Evolutionary conservation across 2,113 vertebrate genomes (phyloP), one percentile per base, ranked within the genome.

Genomic region (Myxocyprinus asiaticus): DNA sequence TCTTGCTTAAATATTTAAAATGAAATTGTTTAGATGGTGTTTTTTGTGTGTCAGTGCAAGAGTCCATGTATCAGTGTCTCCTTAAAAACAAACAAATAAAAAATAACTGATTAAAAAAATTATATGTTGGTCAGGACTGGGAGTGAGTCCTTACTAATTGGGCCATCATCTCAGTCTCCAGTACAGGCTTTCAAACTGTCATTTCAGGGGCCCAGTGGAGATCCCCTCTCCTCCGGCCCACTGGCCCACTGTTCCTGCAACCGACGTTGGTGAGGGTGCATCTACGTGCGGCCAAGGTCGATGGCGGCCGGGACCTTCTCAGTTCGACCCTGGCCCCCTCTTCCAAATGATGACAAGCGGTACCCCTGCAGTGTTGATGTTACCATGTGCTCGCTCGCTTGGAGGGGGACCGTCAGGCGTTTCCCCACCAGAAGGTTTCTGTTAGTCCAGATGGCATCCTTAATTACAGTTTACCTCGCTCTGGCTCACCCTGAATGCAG

Each of bases 361-460:
- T 48, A 10, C 65, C 65, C 65, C 65, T 48, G n/a, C 43, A 67
- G 44, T 12, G 12, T 66, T 4, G 5, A 12, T 14, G 11, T 66
- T 6, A 45, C 42, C 65, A 67, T 45, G 2, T 1, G 2, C 6
- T 66, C 11, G 10, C 1, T 4, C 14, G 7, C 64, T 0, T 45
- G 43, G 11, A 45, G 64, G 43, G 10, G 42, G 6, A 45, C 66
- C 45, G 8, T 50, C 8, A 67, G 9, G 4, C 7, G 47, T 8
- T 77, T 76, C 65, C 71, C 72, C 79, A 76, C 79, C 79, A 76
- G 56, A 64, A 81, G 59, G 67, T 70, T 77, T 12, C 74, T 11
- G 74, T 67, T 22, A 10, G 74, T 55, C 74, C 74, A 58, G 65
- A 67, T 45, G 10, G 67, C 42, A n/a, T 50, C 67, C 47, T 47